These are phyloP conservation scores for Macrosiphum euphorbiae DNA, from an alignment of 2,888 invertebrate genomes.

Conservation along the genomic window DNA sequence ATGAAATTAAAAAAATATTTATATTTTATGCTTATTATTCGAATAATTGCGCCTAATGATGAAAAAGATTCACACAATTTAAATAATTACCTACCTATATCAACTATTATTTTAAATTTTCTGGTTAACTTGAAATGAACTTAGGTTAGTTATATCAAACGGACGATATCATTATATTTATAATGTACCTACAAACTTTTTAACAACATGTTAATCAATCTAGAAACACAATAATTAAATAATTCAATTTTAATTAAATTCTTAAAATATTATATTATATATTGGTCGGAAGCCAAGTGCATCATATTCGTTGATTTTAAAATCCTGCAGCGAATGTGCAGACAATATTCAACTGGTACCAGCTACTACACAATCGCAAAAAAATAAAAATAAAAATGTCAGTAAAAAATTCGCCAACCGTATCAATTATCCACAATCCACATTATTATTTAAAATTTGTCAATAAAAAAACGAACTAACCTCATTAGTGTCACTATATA, in stretches of 20 bases:
- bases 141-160: neutral
- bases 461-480: neutral
- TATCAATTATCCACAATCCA: neutral
- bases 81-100: neutral
- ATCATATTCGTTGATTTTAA: neutral
- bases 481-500: neutral
- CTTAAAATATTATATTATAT: neutral
- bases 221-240: neutral
- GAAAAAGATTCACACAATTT: conserved; percentile 22
- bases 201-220: neutral
- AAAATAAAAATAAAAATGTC: neutral
- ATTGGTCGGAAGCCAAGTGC: neutral
- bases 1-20: conserved; percentile 12
- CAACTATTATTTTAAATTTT: neutral
- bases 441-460: neutral
- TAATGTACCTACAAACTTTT: neutral
- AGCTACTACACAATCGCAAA: neutral
- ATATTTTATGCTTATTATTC: neutral
- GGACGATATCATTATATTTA: neutral
- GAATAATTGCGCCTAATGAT: neutral
- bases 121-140: neutral
- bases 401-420: neutral
- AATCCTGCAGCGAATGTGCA: neutral
- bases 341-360: neutral
- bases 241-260: neutral